Evolutionary conservation across 1,140 invertebrate genomes (phyloP).

Genomic region (Aethina tumida): DNA sequence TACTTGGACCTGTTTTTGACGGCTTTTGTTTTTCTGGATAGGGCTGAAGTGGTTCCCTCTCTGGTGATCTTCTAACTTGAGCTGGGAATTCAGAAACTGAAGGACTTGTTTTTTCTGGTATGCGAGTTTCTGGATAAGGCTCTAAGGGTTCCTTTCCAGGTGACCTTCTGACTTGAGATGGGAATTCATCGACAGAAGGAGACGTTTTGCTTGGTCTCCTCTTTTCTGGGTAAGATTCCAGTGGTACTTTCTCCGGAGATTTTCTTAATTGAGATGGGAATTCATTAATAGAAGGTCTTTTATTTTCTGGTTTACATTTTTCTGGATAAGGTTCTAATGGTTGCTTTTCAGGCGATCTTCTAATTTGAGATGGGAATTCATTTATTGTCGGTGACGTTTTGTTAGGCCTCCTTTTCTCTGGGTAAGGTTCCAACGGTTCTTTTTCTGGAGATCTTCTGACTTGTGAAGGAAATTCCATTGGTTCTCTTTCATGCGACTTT

Average conservation of each 20-base stretch:
- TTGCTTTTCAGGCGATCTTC: constrained; percentile 16
- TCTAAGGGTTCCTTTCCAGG: constrained; percentile 13
- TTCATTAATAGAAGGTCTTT: constrained; percentile 12
- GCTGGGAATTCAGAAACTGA: constrained; percentile 19
- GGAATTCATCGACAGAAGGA: constrained; percentile 1
- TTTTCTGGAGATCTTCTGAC: constrained; percentile 16
- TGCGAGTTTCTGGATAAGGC: constrained; percentile 10
- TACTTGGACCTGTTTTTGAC: constrained; percentile 5
- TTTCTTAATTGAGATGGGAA: constrained; percentile 19
- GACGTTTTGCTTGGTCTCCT: not conserved
- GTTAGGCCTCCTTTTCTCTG: constrained; percentile 12
- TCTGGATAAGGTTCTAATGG: not conserved
- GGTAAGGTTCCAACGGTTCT: constrained; percentile 11
- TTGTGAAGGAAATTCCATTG: constrained; percentile 14
- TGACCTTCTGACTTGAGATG: constrained; percentile 1
- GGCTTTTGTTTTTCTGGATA: constrained; percentile 18
- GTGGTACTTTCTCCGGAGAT: constrained; percentile 9
- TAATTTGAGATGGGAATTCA: constrained; percentile 26
- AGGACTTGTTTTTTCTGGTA: constrained; percentile 6
- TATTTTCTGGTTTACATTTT: constrained; percentile 13
- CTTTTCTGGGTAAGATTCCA: constrained; percentile 6
- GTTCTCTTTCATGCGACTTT: no score
- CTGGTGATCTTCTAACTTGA: constrained; percentile 22
- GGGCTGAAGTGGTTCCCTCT: constrained; percentile 17
- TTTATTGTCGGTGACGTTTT: constrained; percentile 11